Base-by-base conservation (phyloP, 2,797 vertebrate species). In the Hephaestus fuliginosus region DNA sequence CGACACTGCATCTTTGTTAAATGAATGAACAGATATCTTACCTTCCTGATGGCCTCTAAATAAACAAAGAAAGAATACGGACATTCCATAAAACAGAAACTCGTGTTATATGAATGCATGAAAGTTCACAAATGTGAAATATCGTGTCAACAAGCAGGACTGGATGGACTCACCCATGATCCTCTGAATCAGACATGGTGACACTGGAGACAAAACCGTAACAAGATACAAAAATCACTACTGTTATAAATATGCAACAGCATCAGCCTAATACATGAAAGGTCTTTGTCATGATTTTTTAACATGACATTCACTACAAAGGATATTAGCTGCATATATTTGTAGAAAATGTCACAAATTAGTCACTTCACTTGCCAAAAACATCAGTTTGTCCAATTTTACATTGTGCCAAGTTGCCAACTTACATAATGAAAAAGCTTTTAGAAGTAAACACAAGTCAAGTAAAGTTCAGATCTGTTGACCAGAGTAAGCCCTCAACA, bases 11-110 rank as follows among this genome's bases (percentile, higher is more conserved):
- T 0, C 52, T 43, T 57, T 39, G 41, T 33, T 25, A 4, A 60
- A 55, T 68, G 7, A 51, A 51, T 13, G 10, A 60, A 60, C 51
- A 0, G 20, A 44, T 28, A 3, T 22, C 2, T 89, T 89, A 95
- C 94, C 94, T 18, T 94, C 92, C 11, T 72, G 87, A 62, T 90
- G 92, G 11, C 70, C 82, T 71, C 94, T 95, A 53, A 39, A 84
- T 36, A 44, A 55, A 25, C 78, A 18, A 25, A 66, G 1, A 55
- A 46, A 64, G 10, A 61, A 62, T 17, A 52, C 1, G 87, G 41
- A 53, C 1, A 0, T 14, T n/a, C 5, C 15, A 28, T 55, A 25
- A 60, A 77, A 61, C 41, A 81, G 2, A 53, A 63, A 0, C 3
- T 41, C 0, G 0, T 36, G 3, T n/a, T 13, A 74, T 55, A 28